Evolutionary conservation across 2,888 invertebrate species (phyloP), one percentile per base, ranked within the genome.

Genomic region (Pilophorus perplexus): DNA sequence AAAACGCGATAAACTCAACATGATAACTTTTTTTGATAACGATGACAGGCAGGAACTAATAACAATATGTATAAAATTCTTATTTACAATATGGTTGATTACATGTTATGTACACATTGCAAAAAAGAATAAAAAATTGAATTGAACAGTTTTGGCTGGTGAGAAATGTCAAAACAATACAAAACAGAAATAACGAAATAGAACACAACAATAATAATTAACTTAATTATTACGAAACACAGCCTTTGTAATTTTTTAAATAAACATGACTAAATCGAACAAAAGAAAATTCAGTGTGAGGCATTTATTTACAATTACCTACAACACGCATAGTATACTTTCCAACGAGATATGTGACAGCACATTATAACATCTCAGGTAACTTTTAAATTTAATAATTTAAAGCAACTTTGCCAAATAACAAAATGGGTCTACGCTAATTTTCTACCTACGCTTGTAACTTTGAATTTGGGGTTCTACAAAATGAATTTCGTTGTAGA

Each of bases 61-160:
- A 46, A 46, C 46, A 46, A 46, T n/a, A n/a, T n/a, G n/a, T 46
- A 46, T 46, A 46, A 23, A 46, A 23, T 46, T 46, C 46, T 46
- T 46, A 46, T 46, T 12, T 46, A 46, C 46, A 46, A 12, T 42
- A n/a, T 46, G 10, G 20, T 46, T 22, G 22, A 12, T 23, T 23
- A n/a, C 2, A 23, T 46, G 8, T 23, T 46, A 46, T 46, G 22
- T 46, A 46, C 46, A 46, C 22, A 46, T 23, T 23, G 23, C 46
- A 46, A 4, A 23, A 10, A 20, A 16, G 5, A 3, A 42, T 12
- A 3, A 2, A 42, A 42, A 42, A 42, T 14, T 16, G 42, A 18
- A 42, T 42, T 42, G 42, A 16, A 42, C 42, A 18, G 6, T n/a
- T n/a, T 38, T 12, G 12, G n/a, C 38, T 38, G 38, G 38, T 14